Conservation (phyloP, 1,140 invertebrate species). For the Drosophila lacertosa region DNA sequence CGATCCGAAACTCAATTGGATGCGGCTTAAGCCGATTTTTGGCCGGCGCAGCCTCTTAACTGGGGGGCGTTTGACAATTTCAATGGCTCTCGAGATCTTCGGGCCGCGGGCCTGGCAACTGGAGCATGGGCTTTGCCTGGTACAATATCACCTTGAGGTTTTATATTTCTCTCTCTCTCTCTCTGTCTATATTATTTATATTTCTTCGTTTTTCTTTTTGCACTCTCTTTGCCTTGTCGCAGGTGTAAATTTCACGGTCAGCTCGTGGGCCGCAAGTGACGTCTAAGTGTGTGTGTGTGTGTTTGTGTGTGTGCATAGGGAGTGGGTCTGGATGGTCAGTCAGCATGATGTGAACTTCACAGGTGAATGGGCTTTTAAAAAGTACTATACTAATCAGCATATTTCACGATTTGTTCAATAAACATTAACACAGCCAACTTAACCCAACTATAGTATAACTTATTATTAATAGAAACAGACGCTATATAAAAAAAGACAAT, state of each 20-base stretch:
- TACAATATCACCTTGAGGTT: slow-evolving; percentile 31
- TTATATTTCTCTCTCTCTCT: slow-evolving; percentile 1
- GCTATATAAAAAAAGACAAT: too few relatives aligned
- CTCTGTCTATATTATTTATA: slow-evolving; percentile 19
- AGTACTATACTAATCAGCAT: slow-evolving; percentile 35
- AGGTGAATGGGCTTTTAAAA: slow-evolving; percentile 30
- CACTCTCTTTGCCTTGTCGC: slow-evolving; percentile 41
- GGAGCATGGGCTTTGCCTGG: slow-evolving; percentile 52
- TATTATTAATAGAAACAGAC: too few relatives aligned
- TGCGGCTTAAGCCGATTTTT: slow-evolving; percentile 69
- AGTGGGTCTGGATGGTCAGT: background rate
- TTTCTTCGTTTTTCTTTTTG: slow-evolving; percentile 10
- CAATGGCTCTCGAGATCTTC: slow-evolving; percentile 65
- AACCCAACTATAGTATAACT: too few relatives aligned
- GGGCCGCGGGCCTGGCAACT: slow-evolving; percentile 61
- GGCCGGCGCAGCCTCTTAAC: slow-evolving; percentile 54
- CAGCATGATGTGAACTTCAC: slow-evolving; percentile 19
- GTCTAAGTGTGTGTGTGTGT: slow-evolving; percentile 8
- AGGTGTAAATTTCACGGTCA: slow-evolving; percentile 58
- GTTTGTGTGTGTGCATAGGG: slow-evolving; percentile 11
- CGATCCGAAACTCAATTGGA: slow-evolving; percentile 63
- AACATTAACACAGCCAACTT: slow-evolving; percentile 1
- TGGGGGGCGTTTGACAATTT: slow-evolving; percentile 77
- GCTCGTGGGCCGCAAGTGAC: slow-evolving; percentile 46
- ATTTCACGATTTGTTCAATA: slow-evolving; percentile 4